Evolutionary conservation across 2,113 vertebrate genomes (phyloP).

Genomic region (Neodontobutis hainanensis): DNA sequence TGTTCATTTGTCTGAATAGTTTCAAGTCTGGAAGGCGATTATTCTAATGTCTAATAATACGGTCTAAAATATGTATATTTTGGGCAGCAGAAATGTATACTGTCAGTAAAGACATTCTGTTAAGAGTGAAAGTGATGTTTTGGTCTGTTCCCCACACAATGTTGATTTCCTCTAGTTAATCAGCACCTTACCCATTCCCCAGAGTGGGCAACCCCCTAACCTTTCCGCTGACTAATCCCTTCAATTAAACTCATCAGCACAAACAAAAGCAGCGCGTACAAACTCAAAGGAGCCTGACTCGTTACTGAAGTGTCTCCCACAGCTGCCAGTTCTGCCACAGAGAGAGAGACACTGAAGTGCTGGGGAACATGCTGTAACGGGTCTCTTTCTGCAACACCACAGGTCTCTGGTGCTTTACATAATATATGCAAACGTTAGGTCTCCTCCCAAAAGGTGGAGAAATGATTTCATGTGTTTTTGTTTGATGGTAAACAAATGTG

Average conservation of each 20-base stretch:
- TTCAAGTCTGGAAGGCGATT: too few relatives aligned
- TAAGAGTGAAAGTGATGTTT: not conserved
- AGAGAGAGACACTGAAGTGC: constrained; percentile 69
- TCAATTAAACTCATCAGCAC: constrained; percentile 71
- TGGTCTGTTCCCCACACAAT: constrained; percentile 8
- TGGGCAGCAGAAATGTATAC: too few relatives aligned
- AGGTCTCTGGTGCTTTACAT: constrained; percentile 39
- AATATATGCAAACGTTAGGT: not conserved
- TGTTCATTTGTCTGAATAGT: too few relatives aligned
- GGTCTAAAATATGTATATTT: too few relatives aligned
- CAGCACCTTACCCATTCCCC: constrained; percentile 29
- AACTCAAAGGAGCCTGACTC: constrained; percentile 53
- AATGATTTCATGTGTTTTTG: not conserved
- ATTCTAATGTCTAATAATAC: too few relatives aligned
- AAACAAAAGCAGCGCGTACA: constrained; percentile 68
- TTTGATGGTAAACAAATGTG: not conserved
- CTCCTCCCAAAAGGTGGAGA: not conserved
- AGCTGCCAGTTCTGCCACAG: constrained; percentile 65
- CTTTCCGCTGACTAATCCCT: constrained; percentile 60
- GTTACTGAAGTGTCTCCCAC: constrained; percentile 70
- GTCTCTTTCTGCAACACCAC: constrained; percentile 38
- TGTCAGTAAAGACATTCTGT: not conserved
- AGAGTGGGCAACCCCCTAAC: constrained; percentile 46
- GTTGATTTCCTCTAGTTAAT: constrained; percentile 16
- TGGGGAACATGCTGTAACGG: constrained; percentile 16